Percentiles rank a stretch among this genome's conserved stretches.
Evolutionary conservation across 2,888 invertebrate genomes (phyloP).

Genomic region (Autographa gamma): DNA sequence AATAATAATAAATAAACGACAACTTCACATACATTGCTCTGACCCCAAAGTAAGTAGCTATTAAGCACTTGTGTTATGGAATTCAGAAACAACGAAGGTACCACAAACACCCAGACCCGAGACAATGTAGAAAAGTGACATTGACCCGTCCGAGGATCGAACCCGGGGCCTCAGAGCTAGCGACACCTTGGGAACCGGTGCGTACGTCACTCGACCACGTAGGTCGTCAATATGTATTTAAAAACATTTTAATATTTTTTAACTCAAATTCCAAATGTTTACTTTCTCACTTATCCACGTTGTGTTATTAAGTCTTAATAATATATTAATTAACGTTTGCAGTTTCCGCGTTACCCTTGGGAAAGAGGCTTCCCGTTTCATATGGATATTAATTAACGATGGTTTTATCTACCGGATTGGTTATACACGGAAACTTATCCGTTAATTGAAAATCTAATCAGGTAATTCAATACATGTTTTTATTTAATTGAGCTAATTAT

Average conservation of each 20-base stretch:
- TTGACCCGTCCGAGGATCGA: too few relatives aligned
- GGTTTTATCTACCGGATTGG: background rate
- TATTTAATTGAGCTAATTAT: background rate
- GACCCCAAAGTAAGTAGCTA: too few relatives aligned
- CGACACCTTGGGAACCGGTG: too few relatives aligned
- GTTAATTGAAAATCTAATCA: background rate
- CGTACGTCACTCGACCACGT: too few relatives aligned
- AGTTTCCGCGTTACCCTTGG: background rate
- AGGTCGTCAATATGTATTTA: too few relatives aligned
- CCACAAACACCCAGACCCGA: too few relatives aligned
- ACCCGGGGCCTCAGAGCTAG: too few relatives aligned
- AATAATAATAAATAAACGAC: too few relatives aligned
- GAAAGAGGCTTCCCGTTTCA: background rate
- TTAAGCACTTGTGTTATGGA: too few relatives aligned
- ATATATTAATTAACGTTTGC: conserved; percentile 3
- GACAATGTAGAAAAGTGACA: too few relatives aligned
- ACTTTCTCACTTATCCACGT: background rate
- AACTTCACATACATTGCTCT: too few relatives aligned
- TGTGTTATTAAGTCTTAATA: background rate
- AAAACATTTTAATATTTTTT: background rate
- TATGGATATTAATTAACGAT: background rate
- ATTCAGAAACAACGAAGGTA: too few relatives aligned
- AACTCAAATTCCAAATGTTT: background rate
- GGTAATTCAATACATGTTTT: background rate
- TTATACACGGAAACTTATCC: background rate